Evolutionary conservation across 2,113 vertebrate genomes (phyloP), one percentile per base, ranked within the genome.

Genomic region (Caranx melampygus): DNA sequence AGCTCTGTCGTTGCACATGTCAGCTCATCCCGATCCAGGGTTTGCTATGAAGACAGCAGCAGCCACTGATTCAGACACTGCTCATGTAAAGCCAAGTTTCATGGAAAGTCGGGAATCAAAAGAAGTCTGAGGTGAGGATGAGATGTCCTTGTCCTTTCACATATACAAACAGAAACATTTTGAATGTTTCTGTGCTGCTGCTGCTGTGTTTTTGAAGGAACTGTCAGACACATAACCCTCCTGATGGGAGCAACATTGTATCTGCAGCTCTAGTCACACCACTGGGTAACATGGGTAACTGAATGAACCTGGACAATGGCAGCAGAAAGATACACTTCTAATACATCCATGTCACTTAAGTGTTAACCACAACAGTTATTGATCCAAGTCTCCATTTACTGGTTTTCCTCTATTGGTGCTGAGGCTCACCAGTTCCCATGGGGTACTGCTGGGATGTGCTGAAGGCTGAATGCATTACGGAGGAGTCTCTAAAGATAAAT

Each of bases 381-480:
- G 66, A 86, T 72, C 52, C 33, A 18, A 26, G 40, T 57, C 47
- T 77, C 0, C 45, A 66, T 55, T 54, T 31, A 68, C n/a, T 60
- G 40, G 20, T 35, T 69, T 81, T 78, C 35, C 49, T 67, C 35
- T 34, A 4, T 61, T 44, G 54, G 35, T 75, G 71, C 21, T 72
- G 10, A 15, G 66, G 71, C 55, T 49, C 18, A 42, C 6, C n/a
- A 6, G 31, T 13, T 51, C 44, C 47, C 52, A 66, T 20, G 37
- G 13, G 40, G 35, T 51, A 34, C 5, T 51, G 51, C 15, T 6
- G 8, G 34, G n/a, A 47, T n/a, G 31, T 16, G 57, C 57, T 65
- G 18, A 74, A 72, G 34, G 42, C 42, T 62, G 62, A 59, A 79
- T 84, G 42, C 80, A 88, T 84, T 58, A 73, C 61, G 78, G 52